A percentile compares a stretch with the other conserved stretches of the same genome.
Conservation (phyloP, 2,113 vertebrate genomes). For the Tonatia bakeri region DNA sequence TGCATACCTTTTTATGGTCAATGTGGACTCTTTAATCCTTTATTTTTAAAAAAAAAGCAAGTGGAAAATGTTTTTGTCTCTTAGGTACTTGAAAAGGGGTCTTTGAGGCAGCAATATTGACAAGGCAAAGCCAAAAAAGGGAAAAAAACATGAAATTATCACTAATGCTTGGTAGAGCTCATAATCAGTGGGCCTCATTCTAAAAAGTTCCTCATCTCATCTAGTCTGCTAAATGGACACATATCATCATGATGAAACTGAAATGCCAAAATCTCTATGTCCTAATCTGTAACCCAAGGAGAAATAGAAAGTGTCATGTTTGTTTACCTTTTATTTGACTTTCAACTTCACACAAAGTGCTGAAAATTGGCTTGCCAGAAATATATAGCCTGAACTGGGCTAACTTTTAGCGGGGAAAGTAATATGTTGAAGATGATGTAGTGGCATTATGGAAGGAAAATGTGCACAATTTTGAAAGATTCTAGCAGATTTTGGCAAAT, state of each 20-base stretch:
- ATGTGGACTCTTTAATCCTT: background rate
- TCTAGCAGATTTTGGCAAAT: background rate
- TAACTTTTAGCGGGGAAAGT: background rate
- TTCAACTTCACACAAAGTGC: background rate
- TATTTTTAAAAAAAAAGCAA: background rate
- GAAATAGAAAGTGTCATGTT: background rate
- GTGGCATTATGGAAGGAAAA: background rate
- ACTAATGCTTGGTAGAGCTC: background rate
- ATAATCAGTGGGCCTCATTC: background rate
- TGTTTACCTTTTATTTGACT: background rate
- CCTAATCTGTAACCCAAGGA: background rate
- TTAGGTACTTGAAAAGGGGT: background rate
- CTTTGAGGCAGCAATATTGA: background rate
- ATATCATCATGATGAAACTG: background rate
- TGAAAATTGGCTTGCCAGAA: background rate
- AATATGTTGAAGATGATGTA: background rate
- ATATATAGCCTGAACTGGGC: background rate
- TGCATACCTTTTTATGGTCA: background rate
- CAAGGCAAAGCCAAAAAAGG: background rate
- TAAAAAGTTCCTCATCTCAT: background rate
- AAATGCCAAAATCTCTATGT: background rate
- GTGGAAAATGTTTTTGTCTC: constrained; percentile 19
- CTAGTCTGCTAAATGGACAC: background rate
- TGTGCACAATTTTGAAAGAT: background rate
- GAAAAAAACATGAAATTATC: background rate